These are phyloP conservation scores for Craterocephalus amniculus DNA, from an alignment of 2,797 vertebrate genomes.

Conservation along the genomic window DNA sequence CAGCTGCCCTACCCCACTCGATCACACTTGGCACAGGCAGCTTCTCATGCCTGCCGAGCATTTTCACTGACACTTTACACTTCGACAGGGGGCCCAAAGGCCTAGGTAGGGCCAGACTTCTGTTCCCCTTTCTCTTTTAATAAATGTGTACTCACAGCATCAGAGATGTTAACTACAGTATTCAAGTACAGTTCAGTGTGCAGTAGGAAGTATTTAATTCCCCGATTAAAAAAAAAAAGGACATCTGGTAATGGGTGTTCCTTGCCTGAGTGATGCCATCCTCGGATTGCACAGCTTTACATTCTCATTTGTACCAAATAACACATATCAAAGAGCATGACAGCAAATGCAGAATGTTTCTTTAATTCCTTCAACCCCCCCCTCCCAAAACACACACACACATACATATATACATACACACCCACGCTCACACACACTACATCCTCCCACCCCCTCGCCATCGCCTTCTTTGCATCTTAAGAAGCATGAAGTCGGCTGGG, in stretches of 20 bases:
- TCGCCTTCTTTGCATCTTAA: constrained; percentile 65
- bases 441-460: neutral
- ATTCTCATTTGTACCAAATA: constrained; percentile 64
- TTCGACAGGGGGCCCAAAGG: constrained; percentile 35
- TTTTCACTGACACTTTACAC: constrained; percentile 69
- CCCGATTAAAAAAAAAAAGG: constrained; percentile 32
- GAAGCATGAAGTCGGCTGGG: constrained; percentile 65
- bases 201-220: constrained; percentile 26
- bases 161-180: constrained; percentile 69
- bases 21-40: constrained; percentile 59
- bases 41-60: constrained; percentile 64
- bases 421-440: constrained; percentile 3
- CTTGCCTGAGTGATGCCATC: constrained; percentile 28
- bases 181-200: constrained; percentile 56
- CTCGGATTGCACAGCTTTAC: constrained; percentile 48
- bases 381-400: constrained; percentile 6
- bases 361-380: constrained; percentile 43
- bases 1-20: constrained; percentile 58
- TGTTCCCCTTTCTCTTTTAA: constrained; percentile 58
- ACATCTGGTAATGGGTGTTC: constrained; percentile 19
- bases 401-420: constrained; percentile 5
- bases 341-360: constrained; percentile 45
- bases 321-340: constrained; percentile 66
- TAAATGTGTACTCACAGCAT: constrained; percentile 71
- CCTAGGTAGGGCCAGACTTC: constrained; percentile 52